phyloP scores from a whole-genome alignment of 2,113 vertebrate genomes.

The Egretta garzetta region DNA sequence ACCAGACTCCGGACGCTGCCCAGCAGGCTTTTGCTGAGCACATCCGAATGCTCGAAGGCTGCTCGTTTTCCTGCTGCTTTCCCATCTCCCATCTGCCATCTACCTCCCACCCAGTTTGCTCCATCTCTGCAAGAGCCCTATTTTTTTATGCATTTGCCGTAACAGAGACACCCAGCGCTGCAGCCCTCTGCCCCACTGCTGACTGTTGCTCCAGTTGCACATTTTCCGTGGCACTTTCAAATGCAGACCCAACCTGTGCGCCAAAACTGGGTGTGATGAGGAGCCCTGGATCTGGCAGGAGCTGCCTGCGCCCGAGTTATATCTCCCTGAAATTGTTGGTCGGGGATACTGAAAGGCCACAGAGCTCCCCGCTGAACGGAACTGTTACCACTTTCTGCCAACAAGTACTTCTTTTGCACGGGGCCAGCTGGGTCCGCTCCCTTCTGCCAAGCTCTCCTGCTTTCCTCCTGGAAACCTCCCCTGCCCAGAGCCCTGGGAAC shows the following conservation, averaged over 20 bases:
- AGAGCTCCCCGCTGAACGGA: neutral
- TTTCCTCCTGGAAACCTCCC: neutral
- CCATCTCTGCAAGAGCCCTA: neutral
- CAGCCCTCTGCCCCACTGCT: fast-evolving
- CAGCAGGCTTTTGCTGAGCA: neutral
- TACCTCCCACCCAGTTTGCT: neutral
- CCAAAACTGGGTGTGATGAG: neutral
- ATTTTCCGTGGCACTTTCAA: neutral
- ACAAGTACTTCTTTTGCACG: neutral
- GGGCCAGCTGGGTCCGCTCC: neutral
- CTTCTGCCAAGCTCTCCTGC: neutral
- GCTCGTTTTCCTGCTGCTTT: neutral
- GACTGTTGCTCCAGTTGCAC: neutral
- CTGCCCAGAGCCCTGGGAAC: neutral
- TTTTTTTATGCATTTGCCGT: neutral
- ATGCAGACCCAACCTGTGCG: neutral
- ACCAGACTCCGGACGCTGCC: neutral
- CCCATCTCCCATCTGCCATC: neutral
- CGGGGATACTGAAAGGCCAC: neutral
- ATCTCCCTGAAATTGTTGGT: neutral
- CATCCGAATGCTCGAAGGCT: neutral
- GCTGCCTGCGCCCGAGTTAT: neutral
- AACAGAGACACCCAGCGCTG: fast-evolving
- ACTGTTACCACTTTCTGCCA: neutral
- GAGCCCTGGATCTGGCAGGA: neutral